A percentile compares a stretch with the other conserved stretches of the same genome.
These are phyloP conservation scores for Drosophila albomicans DNA, from an alignment of 1,140 invertebrate species.

Conservation along the genomic window DNA sequence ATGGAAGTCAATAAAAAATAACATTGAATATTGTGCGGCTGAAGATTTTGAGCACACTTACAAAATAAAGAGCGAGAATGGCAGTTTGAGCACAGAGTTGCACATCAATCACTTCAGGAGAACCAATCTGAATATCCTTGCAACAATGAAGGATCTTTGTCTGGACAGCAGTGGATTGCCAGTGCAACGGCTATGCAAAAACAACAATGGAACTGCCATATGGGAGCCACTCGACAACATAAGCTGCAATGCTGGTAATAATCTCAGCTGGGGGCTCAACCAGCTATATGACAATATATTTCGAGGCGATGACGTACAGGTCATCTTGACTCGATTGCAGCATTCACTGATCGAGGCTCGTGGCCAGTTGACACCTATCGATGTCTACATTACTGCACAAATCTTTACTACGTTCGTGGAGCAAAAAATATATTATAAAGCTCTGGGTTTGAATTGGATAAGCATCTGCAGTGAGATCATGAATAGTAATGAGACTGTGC, in stretches of 20 bases:
- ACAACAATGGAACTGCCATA: slow-evolving; percentile 26
- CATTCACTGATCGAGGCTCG: not conserved
- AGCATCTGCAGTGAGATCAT: slow-evolving; percentile 64
- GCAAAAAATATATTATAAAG: slow-evolving; percentile 18
- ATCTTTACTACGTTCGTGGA: slow-evolving; percentile 49
- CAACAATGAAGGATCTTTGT: slow-evolving; percentile 54
- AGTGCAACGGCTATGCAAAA: slow-evolving; percentile 37
- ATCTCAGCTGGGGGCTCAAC: no score
- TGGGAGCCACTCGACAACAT: slow-evolving; percentile 43
- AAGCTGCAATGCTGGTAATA: slow-evolving; percentile 31
- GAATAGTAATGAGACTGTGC: slow-evolving; percentile 47
- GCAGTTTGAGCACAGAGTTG: not conserved
- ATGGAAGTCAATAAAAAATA: slow-evolving; percentile 11
- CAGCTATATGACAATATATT: no score
- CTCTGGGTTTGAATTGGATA: slow-evolving; percentile 33
- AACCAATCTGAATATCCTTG: slow-evolving; percentile 42
- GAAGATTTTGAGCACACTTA: no score
- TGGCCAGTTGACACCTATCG: slow-evolving; percentile 52
- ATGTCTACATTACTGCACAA: slow-evolving; percentile 60
- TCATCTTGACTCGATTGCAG: no score
- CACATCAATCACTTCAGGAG: slow-evolving; percentile 47
- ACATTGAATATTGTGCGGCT: not conserved
- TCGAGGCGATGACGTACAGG: no score
- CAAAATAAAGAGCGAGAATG: slow-evolving; percentile 1
- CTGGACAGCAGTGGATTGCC: slow-evolving; percentile 53